Percentiles rank a stretch among this genome's conserved stretches.
Conservation (phyloP, 2,888 invertebrate genomes). For the Dyspetes luteomarginatus region DNA sequence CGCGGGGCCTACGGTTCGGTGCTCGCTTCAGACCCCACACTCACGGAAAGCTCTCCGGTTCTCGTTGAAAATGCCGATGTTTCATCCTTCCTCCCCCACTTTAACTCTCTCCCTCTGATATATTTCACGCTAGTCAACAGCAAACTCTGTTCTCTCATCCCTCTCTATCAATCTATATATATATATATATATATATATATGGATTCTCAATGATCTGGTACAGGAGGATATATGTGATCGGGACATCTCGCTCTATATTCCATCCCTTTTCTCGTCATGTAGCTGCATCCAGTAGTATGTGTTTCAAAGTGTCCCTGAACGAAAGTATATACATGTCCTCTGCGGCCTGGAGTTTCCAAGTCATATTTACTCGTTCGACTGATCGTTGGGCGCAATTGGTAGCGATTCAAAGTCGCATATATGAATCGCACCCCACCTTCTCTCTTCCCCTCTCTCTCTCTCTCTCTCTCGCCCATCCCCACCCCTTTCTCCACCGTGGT, state of each 20-base stretch:
- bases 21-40: constrained; percentile 29
- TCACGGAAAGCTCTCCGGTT: constrained; percentile 38
- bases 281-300: neutral
- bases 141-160: constrained; percentile 29
- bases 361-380: too few relatives aligned
- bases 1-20: constrained; percentile 60
- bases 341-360: neutral
- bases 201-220: neutral
- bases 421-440: too few relatives aligned
- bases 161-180: neutral
- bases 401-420: too few relatives aligned
- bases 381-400: too few relatives aligned
- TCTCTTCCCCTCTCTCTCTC: too few relatives aligned
- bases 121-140: constrained; percentile 24
- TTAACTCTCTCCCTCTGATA: constrained; percentile 11
- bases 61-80: constrained; percentile 38
- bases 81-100: constrained; percentile 25
- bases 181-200: neutral
- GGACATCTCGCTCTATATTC: constrained; percentile 9
- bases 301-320: neutral
- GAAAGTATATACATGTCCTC: constrained; percentile 11
- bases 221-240: neutral
- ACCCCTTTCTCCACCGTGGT: too few relatives aligned
- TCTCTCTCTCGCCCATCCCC: too few relatives aligned
- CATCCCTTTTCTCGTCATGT: neutral